Percentiles rank a stretch among this genome's conserved stretches.
phyloP scores from a whole-genome alignment of 2,113 vertebrate species.

The Glareola pratincola region DNA sequence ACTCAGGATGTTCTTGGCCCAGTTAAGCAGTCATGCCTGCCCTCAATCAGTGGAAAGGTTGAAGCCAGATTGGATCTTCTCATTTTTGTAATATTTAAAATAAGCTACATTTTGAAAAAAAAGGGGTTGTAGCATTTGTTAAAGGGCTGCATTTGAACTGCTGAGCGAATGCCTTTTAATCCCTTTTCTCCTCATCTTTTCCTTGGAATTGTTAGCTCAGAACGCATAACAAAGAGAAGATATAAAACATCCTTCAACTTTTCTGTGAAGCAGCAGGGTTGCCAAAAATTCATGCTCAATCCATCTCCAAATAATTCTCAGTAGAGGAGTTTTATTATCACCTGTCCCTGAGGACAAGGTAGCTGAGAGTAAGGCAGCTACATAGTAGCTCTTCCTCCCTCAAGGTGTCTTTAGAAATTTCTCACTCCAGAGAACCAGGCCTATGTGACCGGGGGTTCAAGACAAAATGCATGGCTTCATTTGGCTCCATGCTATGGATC shows the following conservation, averaged over 20 bases:
- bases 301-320: slow-evolving; percentile 2
- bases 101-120: not conserved
- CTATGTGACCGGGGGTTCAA: not conserved
- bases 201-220: slow-evolving; percentile 11
- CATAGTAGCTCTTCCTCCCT: not conserved
- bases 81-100: not conserved
- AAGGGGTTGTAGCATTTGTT: not conserved
- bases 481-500: not conserved
- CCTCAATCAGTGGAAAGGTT: not conserved
- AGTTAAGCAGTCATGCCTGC: not conserved
- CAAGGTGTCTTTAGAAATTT: slow-evolving; percentile 4
- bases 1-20: not conserved
- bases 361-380: not conserved
- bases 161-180: not conserved
- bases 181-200: not conserved
- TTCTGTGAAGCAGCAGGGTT: not conserved
- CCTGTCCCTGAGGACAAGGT: not conserved
- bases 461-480: slow-evolving; percentile 18
- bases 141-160: not conserved
- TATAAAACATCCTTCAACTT: slow-evolving; percentile 7
- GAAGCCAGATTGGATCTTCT: not conserved
- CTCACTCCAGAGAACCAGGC: not conserved
- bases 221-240: not conserved
- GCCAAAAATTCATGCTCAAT: slow-evolving; percentile 7
- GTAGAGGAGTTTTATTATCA: not conserved